Evolutionary conservation across 1,140 invertebrate species (phyloP), one percentile per base, ranked within the genome.

Genomic region (Acromyrmex echinatior): DNA sequence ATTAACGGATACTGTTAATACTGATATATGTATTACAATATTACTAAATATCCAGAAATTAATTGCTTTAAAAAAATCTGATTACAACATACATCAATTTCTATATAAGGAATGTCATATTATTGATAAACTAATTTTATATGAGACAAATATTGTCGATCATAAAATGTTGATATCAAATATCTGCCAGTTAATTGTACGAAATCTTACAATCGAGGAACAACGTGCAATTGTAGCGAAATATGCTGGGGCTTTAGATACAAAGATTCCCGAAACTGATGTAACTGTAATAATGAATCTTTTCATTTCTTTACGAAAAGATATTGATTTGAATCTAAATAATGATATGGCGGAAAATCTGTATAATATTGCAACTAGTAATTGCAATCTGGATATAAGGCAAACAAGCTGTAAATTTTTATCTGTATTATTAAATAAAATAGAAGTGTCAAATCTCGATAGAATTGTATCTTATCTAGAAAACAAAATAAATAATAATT

Each of bases 371-470:
- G 85, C 91, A 18, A 51, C 92, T 18, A 73, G 81, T 0, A 90
- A 21, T 56, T 14, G 7, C 6, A 63, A 80, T 74, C 25, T 49
- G 10, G 76, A 90, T 31, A 66, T 86, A 51, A 90, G 73, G 58
- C 56, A 77, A 16, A 86, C 79, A 14, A 81, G 91, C 1, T 92
- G 91, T 74, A 90, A 89, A 88, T 88, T 92, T 58, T 73, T 93
- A 51, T 86, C 93, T 16, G 86, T 91, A 35, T 63, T 94, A 71
- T 81, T 94, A 35, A 94, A 94, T 78, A 94, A 93, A 89, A 91
- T 93, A 63, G 49, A 91, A 12, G 49, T 88, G 4, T n/a, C 71
- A n/a, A 49, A 84, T 9, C 88, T 91, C 16, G 73, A 84, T 58
- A 51, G 28, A 39, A 73, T 86, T 60, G 85, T 92, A 45, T 71